Evolutionary conservation across 30 jellyfish, hydroid and myxozoan species (phyloP).

Genomic region (Aurelia aurita complex sp. Pacific): DNA sequence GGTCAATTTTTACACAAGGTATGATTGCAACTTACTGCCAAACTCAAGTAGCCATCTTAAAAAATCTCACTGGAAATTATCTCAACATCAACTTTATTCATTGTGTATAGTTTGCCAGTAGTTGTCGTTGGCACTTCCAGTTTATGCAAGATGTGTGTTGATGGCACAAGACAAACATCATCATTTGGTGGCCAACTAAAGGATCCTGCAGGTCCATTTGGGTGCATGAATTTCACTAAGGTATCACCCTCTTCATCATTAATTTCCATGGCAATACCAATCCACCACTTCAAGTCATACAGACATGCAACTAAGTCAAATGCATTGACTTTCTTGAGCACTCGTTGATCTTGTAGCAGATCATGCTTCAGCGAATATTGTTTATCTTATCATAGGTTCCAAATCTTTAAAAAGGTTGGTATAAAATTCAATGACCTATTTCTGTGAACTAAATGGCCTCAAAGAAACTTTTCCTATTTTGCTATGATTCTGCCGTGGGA

Average conservation of each 20-base stretch:
- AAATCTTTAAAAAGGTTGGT: no score
- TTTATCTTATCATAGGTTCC: no score
- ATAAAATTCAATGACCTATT: no score
- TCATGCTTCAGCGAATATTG: not conserved
- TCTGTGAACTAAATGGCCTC: no score
- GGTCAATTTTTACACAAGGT: no score
- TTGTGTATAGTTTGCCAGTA: conserved; percentile 10
- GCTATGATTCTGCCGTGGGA: no score
- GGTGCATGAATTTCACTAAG: conserved; percentile 16
- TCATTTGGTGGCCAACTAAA: conserved; percentile 9
- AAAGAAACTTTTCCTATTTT: no score
- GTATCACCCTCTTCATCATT: conserved; percentile 7
- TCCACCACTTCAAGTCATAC: conserved; percentile 9
- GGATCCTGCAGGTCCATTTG: conserved; percentile 26
- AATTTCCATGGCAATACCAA: not conserved
- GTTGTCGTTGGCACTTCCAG: not conserved
- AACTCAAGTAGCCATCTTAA: no score
- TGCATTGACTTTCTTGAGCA: not conserved
- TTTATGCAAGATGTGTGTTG: not conserved
- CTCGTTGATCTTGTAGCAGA: not conserved
- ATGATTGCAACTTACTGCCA: no score
- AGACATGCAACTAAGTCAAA: not conserved
- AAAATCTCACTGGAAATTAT: no score
- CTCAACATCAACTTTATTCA: no score
- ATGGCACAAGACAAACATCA: not conserved